Base-by-base conservation (phyloP, 2,888 invertebrate genomes). In the Pterobdella sp. region DNA sequence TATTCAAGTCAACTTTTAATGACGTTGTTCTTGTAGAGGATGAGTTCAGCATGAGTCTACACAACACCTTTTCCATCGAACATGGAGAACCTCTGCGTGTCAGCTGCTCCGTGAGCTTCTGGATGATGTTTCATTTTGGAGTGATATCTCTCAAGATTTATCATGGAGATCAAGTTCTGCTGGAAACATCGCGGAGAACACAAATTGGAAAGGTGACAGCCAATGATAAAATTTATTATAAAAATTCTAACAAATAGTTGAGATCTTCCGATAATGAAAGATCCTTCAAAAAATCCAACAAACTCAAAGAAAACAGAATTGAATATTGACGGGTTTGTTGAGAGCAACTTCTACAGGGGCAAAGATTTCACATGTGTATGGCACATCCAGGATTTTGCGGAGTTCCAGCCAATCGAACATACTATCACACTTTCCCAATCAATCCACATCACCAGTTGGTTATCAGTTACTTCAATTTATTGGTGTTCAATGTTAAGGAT, bases 331-430 rank as follows among this genome's bases (percentile, higher is more conserved):
- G n/a, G 7, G 3, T 26, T 26, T 26, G 60, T 56, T 3, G 60
- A 56, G n/a, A n/a, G 4, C 10, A 22, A 56, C 60, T 56, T 56
- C 60, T 26, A 56, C 60, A 22, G 26, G 14, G 60, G 60, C n/a
- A 56, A 26, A 22, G n/a, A 14, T 4, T 4, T 56, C 60, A 14
- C 60, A 3, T 56, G 60, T 22, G 60, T 56, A 3, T 56, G 60
- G 60, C 18, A 26, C 60, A 56, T 56, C 4, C 60, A 56, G n/a
- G 60, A 56, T 26, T 56, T 56, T n/a, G 7, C 60, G 26, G 60
- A 56, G 60, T 56, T 26, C 60, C 60, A 26, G 60, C 60, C 60
- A 3, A 26, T 56, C n/a, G 60, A 56, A 56, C 60, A 56, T n/a
- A 3, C n/a, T 26, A 56, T 56, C 4, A 4, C 4, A 56, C 10